These are phyloP conservation scores for Bedellia somnulentella DNA, from an alignment of 2,888 invertebrate genomes.

Conservation along the genomic window DNA sequence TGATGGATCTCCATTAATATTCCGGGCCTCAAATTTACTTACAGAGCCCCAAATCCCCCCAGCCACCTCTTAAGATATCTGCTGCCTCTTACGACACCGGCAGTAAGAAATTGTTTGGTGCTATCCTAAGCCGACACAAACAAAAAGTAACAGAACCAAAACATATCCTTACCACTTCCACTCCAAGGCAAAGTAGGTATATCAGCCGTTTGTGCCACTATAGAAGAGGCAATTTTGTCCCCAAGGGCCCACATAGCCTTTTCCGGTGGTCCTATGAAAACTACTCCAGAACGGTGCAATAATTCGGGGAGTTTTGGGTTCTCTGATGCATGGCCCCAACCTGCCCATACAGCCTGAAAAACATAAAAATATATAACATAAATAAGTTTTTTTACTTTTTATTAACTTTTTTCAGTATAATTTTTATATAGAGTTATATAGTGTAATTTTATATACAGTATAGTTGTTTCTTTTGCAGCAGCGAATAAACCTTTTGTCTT, in stretches of 20 bases:
- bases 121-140: no score
- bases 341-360: slow-evolving; percentile 94
- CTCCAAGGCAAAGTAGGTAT: slow-evolving; percentile 99
- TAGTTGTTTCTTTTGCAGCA: not conserved
- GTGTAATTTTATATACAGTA: no score
- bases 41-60: no score
- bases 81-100: no score
- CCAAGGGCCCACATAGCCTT: slow-evolving; percentile 99
- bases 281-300: slow-evolving; percentile 86
- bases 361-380: slow-evolving; percentile 4
- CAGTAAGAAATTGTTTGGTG: no score
- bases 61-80: no score
- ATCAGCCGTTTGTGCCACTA: slow-evolving; percentile 97
- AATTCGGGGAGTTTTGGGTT: slow-evolving; percentile 97
- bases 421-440: not conserved
- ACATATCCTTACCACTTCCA: slow-evolving; percentile 82
- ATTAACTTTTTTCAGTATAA: not conserved
- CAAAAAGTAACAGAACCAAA: no score
- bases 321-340: slow-evolving; percentile 99
- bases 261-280: slow-evolving; percentile 91
- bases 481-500: not conserved
- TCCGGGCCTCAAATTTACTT: no score
- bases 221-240: slow-evolving; percentile 98
- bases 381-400: no score
- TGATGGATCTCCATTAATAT: no score